Conservation (phyloP, 2,113 vertebrate species). For the Gobiocypris rarus region DNA sequence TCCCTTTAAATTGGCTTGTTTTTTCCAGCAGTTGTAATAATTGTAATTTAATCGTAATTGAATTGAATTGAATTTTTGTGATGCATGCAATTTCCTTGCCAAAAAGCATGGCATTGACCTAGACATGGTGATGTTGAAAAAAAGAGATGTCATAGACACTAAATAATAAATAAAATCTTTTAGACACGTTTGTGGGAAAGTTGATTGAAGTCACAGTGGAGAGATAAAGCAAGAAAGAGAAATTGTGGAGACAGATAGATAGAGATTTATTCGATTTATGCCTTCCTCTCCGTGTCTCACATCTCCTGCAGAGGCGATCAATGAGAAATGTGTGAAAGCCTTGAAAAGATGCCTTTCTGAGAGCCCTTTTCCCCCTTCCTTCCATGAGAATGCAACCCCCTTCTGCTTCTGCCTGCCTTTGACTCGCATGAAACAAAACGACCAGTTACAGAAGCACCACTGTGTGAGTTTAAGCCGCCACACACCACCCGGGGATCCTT, state of each 20-base stretch:
- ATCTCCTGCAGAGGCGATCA: conserved; percentile 32
- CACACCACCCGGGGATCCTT: conserved; percentile 18
- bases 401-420: conserved; percentile 33
- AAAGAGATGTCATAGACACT: not conserved
- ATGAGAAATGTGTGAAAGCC: conserved; percentile 49
- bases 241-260: not conserved
- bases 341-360: conserved; percentile 38
- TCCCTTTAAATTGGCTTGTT: not conserved
- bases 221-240: conserved; percentile 20
- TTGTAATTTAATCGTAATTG: not conserved
- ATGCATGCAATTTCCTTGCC: not conserved
- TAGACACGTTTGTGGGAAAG: not conserved
- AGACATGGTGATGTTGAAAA: not conserved
- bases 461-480: conserved; percentile 47
- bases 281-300: conserved; percentile 11
- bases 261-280: conserved; percentile 3
- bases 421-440: conserved; percentile 50
- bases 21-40: no score
- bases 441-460: conserved; percentile 47
- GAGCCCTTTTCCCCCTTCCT: not conserved
- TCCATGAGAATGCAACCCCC: not conserved
- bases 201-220: conserved; percentile 10
- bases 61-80: not conserved
- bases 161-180: not conserved
- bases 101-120: not conserved